Percentiles rank a stretch among this genome's conserved stretches.
These are phyloP conservation scores for Lepidurus apus DNA, from an alignment of 1,140 invertebrate species.

Conservation along the genomic window DNA sequence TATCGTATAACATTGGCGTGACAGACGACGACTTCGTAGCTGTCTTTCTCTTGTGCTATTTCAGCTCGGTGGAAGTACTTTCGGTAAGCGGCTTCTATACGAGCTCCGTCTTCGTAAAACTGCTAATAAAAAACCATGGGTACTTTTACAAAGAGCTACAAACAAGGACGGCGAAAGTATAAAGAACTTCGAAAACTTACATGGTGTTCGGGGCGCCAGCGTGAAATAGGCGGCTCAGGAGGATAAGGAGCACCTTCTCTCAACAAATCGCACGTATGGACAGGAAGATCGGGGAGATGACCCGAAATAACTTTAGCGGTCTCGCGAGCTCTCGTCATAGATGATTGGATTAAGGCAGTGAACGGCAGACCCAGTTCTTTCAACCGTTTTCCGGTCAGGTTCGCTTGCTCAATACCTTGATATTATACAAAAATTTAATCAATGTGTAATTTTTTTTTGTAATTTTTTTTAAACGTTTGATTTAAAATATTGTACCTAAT, in stretches of 20 bases:
- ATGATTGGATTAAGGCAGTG: constrained; percentile 73
- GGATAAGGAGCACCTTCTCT: constrained; percentile 87
- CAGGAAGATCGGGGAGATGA: constrained; percentile 53
- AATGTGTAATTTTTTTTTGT: constrained; percentile 32
- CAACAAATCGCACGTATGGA: constrained; percentile 64
- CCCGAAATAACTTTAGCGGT: constrained; percentile 77
- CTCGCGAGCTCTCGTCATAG: constrained; percentile 87
- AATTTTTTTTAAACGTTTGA: not conserved
- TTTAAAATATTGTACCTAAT: constrained; percentile 53
- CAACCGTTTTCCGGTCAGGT: constrained; percentile 69
- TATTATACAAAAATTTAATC: constrained; percentile 22
- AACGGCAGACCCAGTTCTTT: constrained; percentile 70
- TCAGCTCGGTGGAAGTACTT: constrained; percentile 88
- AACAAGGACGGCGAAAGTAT: not conserved
- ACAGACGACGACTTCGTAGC: constrained; percentile 89
- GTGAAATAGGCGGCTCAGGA: constrained; percentile 77
- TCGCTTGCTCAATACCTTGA: constrained; percentile 73
- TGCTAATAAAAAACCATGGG: constrained; percentile 52
- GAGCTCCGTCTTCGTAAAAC: constrained; percentile 88
- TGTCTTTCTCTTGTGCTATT: constrained; percentile 70
- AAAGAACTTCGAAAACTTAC: constrained; percentile 51
- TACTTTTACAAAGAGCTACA: constrained; percentile 4
- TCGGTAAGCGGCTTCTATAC: constrained; percentile 94
- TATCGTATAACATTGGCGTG: constrained; percentile 98
- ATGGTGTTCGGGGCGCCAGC: constrained; percentile 75